phyloP scores from a whole-genome alignment of 1,140 invertebrate genomes.

The Oedothorax gibbosus region DNA sequence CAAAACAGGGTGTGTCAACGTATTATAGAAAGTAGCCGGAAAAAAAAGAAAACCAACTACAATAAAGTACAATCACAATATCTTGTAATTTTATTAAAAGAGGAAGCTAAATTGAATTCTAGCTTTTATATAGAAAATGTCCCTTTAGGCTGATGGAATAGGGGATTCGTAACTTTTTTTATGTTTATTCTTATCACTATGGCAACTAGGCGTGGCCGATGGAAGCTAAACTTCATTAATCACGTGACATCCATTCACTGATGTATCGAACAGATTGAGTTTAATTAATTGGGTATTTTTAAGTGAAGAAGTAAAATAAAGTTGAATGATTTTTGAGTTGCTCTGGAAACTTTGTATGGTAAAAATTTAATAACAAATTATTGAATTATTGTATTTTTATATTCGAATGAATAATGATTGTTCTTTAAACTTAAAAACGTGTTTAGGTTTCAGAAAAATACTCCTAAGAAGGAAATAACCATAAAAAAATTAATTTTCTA shows the following conservation, averaged over 20 bases:
- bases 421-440: too few relatives aligned
- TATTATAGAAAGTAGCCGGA: constrained; percentile 10
- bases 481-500: too few relatives aligned
- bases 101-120: constrained; percentile 31
- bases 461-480: too few relatives aligned
- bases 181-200: constrained; percentile 29
- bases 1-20: constrained; percentile 36
- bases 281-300: too few relatives aligned
- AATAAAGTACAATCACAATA: constrained; percentile 28
- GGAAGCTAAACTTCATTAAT: constrained; percentile 27
- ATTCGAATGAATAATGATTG: too few relatives aligned
- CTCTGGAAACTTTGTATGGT: too few relatives aligned
- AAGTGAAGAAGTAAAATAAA: too few relatives aligned
- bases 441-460: too few relatives aligned
- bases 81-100: constrained; percentile 51
- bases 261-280: not conserved
- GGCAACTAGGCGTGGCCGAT: constrained; percentile 42
- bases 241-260: constrained; percentile 39
- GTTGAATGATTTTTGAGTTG: too few relatives aligned
- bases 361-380: too few relatives aligned
- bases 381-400: too few relatives aligned
- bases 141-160: constrained; percentile 24
- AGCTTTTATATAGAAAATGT: not conserved
- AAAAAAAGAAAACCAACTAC: not conserved
- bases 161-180: constrained; percentile 35